Evolutionary conservation across 1,140 invertebrate species (phyloP), one percentile per base, ranked within the genome.

Genomic region (Procambarus clarkii): DNA sequence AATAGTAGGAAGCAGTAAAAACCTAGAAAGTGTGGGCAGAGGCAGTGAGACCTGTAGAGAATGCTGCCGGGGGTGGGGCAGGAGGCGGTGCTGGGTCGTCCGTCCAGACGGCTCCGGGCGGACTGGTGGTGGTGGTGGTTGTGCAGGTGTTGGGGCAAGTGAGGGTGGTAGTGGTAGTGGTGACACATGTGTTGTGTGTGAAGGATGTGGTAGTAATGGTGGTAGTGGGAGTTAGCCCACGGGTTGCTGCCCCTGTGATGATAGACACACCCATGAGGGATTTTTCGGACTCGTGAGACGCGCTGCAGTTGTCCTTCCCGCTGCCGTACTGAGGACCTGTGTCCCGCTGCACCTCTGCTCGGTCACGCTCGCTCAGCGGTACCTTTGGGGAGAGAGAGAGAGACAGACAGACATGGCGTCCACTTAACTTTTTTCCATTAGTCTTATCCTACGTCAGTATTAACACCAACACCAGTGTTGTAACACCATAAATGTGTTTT

Each of bases 191-290:
- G 69, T 82, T 88, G 64, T 78, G 82, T 54, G 24, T 88, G 60
- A 88, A 81, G 64, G 87, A 54, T 64, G 86, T 80, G 78, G 86
- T 80, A 81, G 58, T 69, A 15, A 80, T n/a, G 69, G 87, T 88
- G 58, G 89, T 85, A 34, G 81, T 79, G 24, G 54, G 74, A 78
- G 82, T 77, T 13, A 79, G 54, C 7, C 80, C 74, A 71, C 80
- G 82, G 82, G 54, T 78, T 50, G 82, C 58, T 48, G 89, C 54
- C 80, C 89, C 89, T 45, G 89, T 91, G 89, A 91, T 91, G 58
- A 85, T 91, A 77, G 89, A 91, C 89, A 91, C 89, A 91, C 89
- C 89, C 89, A 91, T 91, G 82, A 91, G 89, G 15, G 89, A 91
- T 71, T 91, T 91, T 11, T 91, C 89, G 21, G 89, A 79, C 76